A percentile compares a stretch with the other conserved stretches of the same genome.
Evolutionary conservation across 2,113 vertebrate genomes (phyloP).

Genomic region (Chloebia gouldiae): DNA sequence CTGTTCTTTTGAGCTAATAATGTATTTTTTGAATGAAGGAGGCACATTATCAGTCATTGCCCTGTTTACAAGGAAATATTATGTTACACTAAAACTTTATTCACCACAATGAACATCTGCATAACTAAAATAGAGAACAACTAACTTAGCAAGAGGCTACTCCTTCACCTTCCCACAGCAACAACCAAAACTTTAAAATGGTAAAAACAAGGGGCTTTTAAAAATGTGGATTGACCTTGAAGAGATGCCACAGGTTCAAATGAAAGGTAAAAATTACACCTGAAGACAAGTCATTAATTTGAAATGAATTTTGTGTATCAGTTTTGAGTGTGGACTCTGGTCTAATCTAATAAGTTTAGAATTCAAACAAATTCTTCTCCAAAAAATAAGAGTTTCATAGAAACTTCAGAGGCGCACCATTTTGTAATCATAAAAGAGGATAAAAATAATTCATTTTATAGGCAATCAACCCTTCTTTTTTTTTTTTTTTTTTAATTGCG

Average conservation of each 20-base stretch:
- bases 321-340: neutral
- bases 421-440: neutral
- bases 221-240: neutral
- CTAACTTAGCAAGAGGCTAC: neutral
- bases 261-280: neutral
- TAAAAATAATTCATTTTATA: neutral
- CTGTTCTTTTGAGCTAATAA: neutral
- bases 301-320: neutral
- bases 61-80: neutral
- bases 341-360: neutral
- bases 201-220: neutral
- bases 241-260: neutral
- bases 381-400: neutral
- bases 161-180: neutral
- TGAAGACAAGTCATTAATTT: neutral
- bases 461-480: neutral
- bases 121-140: neutral
- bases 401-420: neutral
- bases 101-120: neutral
- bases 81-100: neutral
- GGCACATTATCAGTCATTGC: neutral
- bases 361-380: neutral
- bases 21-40: neutral
- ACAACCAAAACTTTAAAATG: neutral
- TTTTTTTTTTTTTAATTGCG: neutral